Conservation (phyloP, 2,888 invertebrate genomes). For the Pollenia angustigena region DNA sequence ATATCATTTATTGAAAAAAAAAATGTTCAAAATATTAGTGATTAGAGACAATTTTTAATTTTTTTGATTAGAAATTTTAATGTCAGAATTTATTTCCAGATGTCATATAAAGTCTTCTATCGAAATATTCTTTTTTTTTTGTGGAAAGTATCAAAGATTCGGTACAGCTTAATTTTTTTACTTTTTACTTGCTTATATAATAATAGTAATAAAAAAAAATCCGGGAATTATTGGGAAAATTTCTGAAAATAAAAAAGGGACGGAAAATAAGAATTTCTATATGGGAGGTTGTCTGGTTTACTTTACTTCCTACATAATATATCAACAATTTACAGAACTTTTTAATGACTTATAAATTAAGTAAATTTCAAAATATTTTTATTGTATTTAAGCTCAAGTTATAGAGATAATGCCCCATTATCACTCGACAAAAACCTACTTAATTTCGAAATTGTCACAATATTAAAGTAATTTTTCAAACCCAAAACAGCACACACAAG, state of each 20-base stretch:
- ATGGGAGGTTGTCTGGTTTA: neutral
- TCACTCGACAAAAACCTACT: slow-evolving; percentile 37
- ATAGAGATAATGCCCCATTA: slow-evolving; percentile 1
- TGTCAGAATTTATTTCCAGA: too few species aligned
- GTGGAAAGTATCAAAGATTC: too few species aligned
- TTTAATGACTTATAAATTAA: neutral
- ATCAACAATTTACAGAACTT: neutral
- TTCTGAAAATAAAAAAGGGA: neutral
- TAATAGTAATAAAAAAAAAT: neutral
- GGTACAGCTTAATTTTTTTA: too few species aligned
- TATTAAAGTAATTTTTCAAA: slow-evolving; percentile 43
- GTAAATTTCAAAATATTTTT: neutral
- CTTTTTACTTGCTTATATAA: too few species aligned
- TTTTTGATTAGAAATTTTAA: too few species aligned
- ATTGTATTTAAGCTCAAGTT: neutral
- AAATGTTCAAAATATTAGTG: too few species aligned
- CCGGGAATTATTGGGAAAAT: too few species aligned
- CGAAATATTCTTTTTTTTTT: too few species aligned
- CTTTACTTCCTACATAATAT: neutral
- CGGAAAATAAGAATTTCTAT: neutral
- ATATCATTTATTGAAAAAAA: too few species aligned
- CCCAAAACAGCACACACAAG: neutral
- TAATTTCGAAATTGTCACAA: slow-evolving; percentile 55
- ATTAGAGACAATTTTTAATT: too few species aligned
- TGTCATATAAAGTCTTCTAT: too few species aligned